A percentile compares a stretch with the other conserved stretches of the same genome.
These are phyloP conservation scores for Mycogona germanica DNA, from an alignment of 2,888 invertebrate species.

Conservation along the genomic window DNA sequence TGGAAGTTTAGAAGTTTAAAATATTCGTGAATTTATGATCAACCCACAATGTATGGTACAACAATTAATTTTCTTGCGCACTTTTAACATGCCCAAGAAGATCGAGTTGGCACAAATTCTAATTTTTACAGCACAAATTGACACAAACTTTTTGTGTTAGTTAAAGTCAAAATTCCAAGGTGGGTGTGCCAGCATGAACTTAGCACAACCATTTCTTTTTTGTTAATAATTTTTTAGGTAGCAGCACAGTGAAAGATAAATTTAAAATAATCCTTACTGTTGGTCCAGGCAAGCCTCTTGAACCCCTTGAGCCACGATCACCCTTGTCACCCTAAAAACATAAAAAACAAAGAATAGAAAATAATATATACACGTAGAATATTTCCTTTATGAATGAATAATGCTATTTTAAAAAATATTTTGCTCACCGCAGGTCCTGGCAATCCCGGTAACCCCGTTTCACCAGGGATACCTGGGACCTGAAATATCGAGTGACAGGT, in stretches of 20 bases:
- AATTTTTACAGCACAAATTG: no score
- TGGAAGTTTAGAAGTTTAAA: background rate
- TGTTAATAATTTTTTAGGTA: no score
- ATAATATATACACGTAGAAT: background rate
- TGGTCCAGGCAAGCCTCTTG: conserved; percentile 14
- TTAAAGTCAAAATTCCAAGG: no score
- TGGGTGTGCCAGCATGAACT: no score
- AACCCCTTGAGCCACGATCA: conserved; percentile 12
- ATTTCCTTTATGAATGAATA: background rate
- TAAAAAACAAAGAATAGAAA: background rate
- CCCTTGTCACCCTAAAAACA: conserved; percentile 16
- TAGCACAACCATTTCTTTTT: no score
- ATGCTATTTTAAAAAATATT: background rate
- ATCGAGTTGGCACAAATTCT: no score
- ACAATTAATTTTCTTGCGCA: background rate
- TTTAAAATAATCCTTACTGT: conserved; percentile 17
- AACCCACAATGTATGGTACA: background rate
- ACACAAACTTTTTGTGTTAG: no score
- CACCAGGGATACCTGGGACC: conserved; percentile 35
- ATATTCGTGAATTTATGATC: background rate
- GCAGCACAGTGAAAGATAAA: no score
- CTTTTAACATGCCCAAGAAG: no score
- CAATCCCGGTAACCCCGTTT: conserved; percentile 33
- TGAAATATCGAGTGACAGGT: no score
- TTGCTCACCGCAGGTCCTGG: conserved; percentile 13